phyloP scores from a whole-genome alignment of 2,888 invertebrate species.

The Drosophila anomelani region DNA sequence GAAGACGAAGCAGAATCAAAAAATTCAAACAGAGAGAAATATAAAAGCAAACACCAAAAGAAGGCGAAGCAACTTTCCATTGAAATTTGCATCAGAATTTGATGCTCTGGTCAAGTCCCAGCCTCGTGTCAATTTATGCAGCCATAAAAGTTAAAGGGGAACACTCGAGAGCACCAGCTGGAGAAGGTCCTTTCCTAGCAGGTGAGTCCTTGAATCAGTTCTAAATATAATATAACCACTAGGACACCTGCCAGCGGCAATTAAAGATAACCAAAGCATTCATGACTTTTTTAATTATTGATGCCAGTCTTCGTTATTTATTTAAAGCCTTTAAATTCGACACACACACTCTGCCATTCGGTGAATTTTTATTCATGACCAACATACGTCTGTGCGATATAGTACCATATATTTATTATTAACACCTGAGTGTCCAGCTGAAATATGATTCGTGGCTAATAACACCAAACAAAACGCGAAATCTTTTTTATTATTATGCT shows the following conservation, averaged over 20 bases:
- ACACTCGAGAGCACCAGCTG: slow-evolving; percentile 11
- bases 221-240: background rate
- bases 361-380: slow-evolving; percentile 27
- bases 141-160: slow-evolving; percentile 41
- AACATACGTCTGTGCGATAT: slow-evolving; percentile 8
- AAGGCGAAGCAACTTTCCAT: slow-evolving; percentile 14
- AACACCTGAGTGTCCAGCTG: slow-evolving; percentile 35
- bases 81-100: slow-evolving; percentile 45
- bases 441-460: slow-evolving; percentile 25
- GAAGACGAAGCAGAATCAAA: slow-evolving; percentile 26
- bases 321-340: slow-evolving; percentile 21
- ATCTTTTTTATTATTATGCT: slow-evolving; percentile 14
- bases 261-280: slow-evolving; percentile 42
- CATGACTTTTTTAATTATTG: slow-evolving; percentile 27
- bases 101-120: slow-evolving; percentile 18
- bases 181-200: slow-evolving; percentile 16
- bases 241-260: slow-evolving; percentile 15
- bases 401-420: slow-evolving; percentile 17
- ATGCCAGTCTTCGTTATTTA: slow-evolving; percentile 35
- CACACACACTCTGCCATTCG: background rate
- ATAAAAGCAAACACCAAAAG: background rate
- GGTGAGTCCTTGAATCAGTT: slow-evolving; percentile 30
- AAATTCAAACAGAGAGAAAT: slow-evolving; percentile 3
- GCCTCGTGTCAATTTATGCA: slow-evolving; percentile 45
- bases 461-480: slow-evolving; percentile 9